Conservation (phyloP, 2,113 vertebrate genomes). For the Machaerirhynchus nigripectus region DNA sequence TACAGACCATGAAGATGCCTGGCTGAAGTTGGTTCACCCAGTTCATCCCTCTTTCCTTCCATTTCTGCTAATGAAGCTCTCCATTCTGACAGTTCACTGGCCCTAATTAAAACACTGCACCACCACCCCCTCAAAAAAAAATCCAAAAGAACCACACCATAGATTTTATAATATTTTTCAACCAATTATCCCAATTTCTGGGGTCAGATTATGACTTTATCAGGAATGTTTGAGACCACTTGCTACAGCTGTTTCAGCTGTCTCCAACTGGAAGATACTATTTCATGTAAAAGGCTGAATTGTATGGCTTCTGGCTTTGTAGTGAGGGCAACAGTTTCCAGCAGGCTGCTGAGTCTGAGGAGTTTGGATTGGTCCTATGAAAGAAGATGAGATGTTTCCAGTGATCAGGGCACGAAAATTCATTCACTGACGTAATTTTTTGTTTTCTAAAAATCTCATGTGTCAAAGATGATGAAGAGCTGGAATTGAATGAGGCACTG, state of each 20-base stretch:
- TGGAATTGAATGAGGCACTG: not conserved
- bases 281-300: not conserved
- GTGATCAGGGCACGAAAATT: not conserved
- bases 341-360: not conserved
- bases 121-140: not conserved
- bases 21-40: not conserved
- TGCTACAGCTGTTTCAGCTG: not conserved
- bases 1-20: not conserved
- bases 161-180: not conserved
- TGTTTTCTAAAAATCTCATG: fast-evolving
- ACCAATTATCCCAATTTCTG: not conserved
- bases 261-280: not conserved
- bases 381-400: not conserved
- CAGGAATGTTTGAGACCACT: not conserved
- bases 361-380: not conserved
- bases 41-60: not conserved
- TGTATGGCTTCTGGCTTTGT: not conserved
- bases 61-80: not conserved
- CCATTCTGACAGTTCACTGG: not conserved
- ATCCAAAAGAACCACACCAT: not conserved
- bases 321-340: not conserved
- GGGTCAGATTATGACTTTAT: not conserved
- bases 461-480: not conserved
- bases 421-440: not conserved
- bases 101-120: not conserved